A percentile compares a stretch with the other conserved stretches of the same genome.
phyloP scores from a whole-genome alignment of 2,113 vertebrate species.

The Hyperoodon ampullatus region DNA sequence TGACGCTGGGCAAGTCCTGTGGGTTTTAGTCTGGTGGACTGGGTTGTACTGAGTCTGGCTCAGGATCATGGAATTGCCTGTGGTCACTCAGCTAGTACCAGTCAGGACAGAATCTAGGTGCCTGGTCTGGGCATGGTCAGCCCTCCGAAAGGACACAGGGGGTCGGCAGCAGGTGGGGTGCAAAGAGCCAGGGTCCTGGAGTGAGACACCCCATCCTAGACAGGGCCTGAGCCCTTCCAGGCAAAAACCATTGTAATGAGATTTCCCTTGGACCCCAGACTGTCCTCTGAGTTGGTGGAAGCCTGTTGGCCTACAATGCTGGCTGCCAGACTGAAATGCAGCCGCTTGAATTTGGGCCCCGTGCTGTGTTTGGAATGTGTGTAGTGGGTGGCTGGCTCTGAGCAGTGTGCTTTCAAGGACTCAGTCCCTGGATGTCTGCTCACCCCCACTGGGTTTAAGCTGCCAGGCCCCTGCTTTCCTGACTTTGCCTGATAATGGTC shows the following conservation, averaged over 20 bases:
- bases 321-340: not conserved
- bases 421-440: not conserved
- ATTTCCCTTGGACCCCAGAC: not conserved
- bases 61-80: not conserved
- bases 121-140: not conserved
- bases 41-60: not conserved
- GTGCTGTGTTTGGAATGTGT: not conserved
- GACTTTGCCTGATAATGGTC: not conserved
- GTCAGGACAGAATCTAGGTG: not conserved
- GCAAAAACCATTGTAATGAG: not conserved
- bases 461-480: not conserved
- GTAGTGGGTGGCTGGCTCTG: not conserved
- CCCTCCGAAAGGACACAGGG: not conserved
- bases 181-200: not conserved
- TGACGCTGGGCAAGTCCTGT: not conserved
- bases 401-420: not conserved
- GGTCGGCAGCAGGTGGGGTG: not conserved
- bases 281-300: not conserved
- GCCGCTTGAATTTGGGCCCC: not conserved
- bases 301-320: not conserved
- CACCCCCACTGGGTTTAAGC: not conserved
- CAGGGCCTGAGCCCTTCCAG: not conserved
- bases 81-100: not conserved
- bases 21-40: not conserved
- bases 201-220: not conserved